Base-by-base conservation (phyloP, 2,888 invertebrate genomes). In the Willowsia nigromaculata region DNA sequence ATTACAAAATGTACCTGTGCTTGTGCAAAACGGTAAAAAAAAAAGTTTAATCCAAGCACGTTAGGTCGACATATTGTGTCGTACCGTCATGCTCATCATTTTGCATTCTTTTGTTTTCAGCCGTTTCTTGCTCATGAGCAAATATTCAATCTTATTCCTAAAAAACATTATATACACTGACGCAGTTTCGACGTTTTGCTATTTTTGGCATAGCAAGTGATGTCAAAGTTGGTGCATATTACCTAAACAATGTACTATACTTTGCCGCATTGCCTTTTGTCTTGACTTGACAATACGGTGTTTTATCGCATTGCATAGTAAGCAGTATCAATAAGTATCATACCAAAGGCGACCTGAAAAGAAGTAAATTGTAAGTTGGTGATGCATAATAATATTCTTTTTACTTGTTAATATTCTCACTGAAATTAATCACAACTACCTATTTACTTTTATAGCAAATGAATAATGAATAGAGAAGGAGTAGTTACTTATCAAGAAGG, bases 31-130 rank as follows among this genome's bases (percentile, higher is more conserved):
- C 37, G 1, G 15, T 40, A 33, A 40, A 68, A 68, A 37, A n/a
- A 9, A 85, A 85, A 85, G 40, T 74, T 56, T 25, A 74, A 18
- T 27, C 40, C 53, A 53, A 27, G 33, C 53, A 2, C 18, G 11
- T 3, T 25, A n/a, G 18, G n/a, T 13, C n/a, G 18, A 40, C 40
- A 68, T n/a, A 68, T 25, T 65, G 30, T 62, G 62, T 33, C 82
- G 18, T 37, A 25, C 78, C 80, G 65, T 86, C 80, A 68, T 68
- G 56, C 18, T 81, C 86, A 80, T 80, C 78, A 78, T 85, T 86
- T 86, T 86, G 25, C 68, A 65, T 84, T 47, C 33, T 33, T 62
- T 25, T 18, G 27, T 18, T 18, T 13, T 22, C 22, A 22, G 18
- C n/a, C n/a, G n/a, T n/a, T n/a, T n/a, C 40, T 71, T 30, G 30